Evolutionary conservation across 2,888 invertebrate genomes (phyloP).

Genomic region (Caenorhabditis sp.): DNA sequence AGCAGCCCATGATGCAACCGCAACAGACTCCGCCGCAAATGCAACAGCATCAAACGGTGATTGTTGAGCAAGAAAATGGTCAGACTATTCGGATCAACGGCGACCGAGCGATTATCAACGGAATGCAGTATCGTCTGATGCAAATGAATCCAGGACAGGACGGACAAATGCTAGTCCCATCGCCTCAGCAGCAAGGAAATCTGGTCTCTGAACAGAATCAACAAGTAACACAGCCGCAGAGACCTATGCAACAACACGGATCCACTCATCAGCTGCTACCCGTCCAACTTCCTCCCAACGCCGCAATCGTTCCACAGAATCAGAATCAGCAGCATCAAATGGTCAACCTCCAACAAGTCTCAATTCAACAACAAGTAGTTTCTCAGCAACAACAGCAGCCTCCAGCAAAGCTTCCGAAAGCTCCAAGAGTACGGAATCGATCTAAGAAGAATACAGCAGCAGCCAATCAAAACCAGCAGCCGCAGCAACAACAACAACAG

Average conservation of each 20-base stretch:
- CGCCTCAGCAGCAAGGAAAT: too few species aligned
- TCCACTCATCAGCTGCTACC: not conserved
- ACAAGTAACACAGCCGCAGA: not conserved
- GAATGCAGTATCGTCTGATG: constrained; percentile 16
- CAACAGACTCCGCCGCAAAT: constrained; percentile 8
- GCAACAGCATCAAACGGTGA: not conserved
- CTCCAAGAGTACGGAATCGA: constrained; percentile 8
- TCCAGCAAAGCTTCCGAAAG: not conserved
- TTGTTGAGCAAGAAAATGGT: not conserved
- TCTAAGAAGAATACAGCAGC: constrained; percentile 4
- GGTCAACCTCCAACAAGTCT: constrained; percentile 5
- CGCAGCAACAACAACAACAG: not conserved
- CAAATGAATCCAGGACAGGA: not conserved
- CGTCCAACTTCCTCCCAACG: not conserved
- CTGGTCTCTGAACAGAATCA: too few species aligned
- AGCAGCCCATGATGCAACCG: not conserved
- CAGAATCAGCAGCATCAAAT: constrained; percentile 2
- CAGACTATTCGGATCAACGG: constrained; percentile 14
- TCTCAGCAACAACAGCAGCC: constrained; percentile 1
- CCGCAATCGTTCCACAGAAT: not conserved
- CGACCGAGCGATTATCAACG: constrained; percentile 18
- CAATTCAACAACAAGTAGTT: too few species aligned
- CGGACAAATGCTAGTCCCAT: not conserved
- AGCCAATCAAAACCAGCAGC: not conserved
- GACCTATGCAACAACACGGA: not conserved